These are phyloP conservation scores for Ceratina calcarata DNA, from an alignment of 1,140 invertebrate species.

Conservation along the genomic window DNA sequence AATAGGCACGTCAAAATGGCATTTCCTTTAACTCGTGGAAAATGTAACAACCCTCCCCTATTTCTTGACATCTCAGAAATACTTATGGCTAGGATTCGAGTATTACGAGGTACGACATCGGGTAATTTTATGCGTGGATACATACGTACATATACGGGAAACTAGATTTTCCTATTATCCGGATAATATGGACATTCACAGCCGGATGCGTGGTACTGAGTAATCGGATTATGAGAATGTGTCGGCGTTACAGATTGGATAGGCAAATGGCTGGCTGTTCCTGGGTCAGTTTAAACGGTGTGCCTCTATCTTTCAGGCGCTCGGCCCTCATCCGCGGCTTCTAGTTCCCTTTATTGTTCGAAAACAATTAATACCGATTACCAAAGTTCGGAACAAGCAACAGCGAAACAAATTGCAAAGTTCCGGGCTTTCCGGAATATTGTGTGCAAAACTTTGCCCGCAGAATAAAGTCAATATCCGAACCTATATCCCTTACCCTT, in stretches of 20 bases:
- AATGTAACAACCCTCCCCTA: no score
- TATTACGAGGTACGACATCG: not conserved
- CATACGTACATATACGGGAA: not conserved
- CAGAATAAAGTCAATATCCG: not conserved
- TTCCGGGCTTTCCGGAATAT: not conserved
- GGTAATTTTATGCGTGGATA: conserved; percentile 6
- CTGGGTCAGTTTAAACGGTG: conserved; percentile 5
- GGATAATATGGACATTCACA: conserved; percentile 30
- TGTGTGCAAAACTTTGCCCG: not conserved
- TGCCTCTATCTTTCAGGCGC: not conserved
- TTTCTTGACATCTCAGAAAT: no score
- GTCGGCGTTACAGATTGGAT: not conserved
- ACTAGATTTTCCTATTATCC: conserved; percentile 16
- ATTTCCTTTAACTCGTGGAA: no score
- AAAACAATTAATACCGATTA: not conserved
- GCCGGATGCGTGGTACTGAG: not conserved
- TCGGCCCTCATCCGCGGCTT: not conserved
- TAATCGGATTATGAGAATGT: conserved; percentile 29
- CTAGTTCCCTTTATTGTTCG: no score
- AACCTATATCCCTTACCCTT: conserved; percentile 6
- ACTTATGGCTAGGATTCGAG: no score
- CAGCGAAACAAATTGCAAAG: conserved; percentile 1
- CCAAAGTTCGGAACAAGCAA: not conserved
- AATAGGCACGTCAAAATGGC: no score
- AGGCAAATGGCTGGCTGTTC: not conserved